Evolutionary conservation across 2,113 vertebrate genomes (phyloP).

Genomic region (Hippoglossus stenolepis): DNA sequence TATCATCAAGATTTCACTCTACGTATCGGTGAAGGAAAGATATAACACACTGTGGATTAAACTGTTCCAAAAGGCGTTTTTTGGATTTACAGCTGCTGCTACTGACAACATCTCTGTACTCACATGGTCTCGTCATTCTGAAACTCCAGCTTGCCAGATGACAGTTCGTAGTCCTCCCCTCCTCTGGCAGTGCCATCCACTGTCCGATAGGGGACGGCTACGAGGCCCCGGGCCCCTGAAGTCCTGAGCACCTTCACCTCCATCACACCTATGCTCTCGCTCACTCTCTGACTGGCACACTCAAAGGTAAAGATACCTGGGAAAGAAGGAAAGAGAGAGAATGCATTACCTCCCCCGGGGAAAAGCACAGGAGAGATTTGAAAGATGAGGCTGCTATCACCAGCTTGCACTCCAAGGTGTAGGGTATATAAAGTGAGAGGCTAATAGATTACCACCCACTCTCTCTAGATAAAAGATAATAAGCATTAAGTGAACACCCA

Average conservation of each 20-base stretch:
- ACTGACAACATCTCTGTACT: slow-evolving; percentile 64
- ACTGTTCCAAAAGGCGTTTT: neutral
- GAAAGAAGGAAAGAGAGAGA: slow-evolving; percentile 12
- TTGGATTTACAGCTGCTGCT: too few relatives aligned
- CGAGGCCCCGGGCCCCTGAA: slow-evolving; percentile 86
- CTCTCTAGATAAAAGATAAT: slow-evolving; percentile 46
- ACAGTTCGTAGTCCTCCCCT: slow-evolving; percentile 85
- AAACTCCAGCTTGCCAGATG: slow-evolving; percentile 84
- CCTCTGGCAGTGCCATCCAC: slow-evolving; percentile 82
- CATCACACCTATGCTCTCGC: slow-evolving; percentile 87
- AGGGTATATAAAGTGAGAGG: neutral
- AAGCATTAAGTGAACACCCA: slow-evolving; percentile 37
- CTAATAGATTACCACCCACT: slow-evolving; percentile 50
- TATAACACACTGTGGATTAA: too few relatives aligned
- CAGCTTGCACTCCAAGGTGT: slow-evolving; percentile 29
- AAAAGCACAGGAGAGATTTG: slow-evolving; percentile 12
- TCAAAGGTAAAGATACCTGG: slow-evolving; percentile 88
- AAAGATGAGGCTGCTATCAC: slow-evolving; percentile 17
- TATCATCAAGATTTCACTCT: neutral
- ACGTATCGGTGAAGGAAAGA: too few relatives aligned
- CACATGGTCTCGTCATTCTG: slow-evolving; percentile 89
- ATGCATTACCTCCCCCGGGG: neutral
- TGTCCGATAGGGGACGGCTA: slow-evolving; percentile 84
- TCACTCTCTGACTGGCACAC: slow-evolving; percentile 77
- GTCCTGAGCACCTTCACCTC: slow-evolving; percentile 86